A percentile compares a stretch with the other conserved stretches of the same genome.
Conservation (phyloP, 2,113 vertebrate genomes). For the Ctenodactylus gundi region DNA sequence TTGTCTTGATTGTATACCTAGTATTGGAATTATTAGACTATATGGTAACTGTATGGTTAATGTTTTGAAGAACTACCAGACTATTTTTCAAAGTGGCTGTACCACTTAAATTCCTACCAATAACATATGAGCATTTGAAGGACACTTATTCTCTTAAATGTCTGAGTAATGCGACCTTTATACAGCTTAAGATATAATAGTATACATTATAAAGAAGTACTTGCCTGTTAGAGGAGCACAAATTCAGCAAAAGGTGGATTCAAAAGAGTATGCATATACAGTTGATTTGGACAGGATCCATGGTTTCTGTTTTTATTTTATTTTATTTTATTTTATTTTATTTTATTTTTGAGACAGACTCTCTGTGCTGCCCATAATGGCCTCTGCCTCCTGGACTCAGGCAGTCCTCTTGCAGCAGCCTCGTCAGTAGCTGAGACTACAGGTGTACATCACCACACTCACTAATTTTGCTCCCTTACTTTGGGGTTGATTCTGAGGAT, state of each 20-base stretch:
- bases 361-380: neutral
- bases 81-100: neutral
- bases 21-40: neutral
- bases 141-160: neutral
- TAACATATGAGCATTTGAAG: neutral
- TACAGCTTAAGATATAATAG: neutral
- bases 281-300: neutral
- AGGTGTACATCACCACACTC: neutral
- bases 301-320: neutral
- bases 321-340: neutral
- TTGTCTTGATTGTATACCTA: neutral
- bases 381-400: neutral
- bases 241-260: conserved; percentile 8
- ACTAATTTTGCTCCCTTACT: neutral
- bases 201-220: neutral
- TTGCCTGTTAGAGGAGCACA: neutral
- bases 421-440: neutral
- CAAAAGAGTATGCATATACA: neutral
- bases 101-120: neutral
- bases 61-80: neutral
- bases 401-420: neutral
- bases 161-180: neutral
- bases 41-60: neutral
- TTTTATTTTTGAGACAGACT: neutral
- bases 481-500: neutral